Conservation (phyloP, 2,888 invertebrate species). For the Ornithoptera priamus region DNA sequence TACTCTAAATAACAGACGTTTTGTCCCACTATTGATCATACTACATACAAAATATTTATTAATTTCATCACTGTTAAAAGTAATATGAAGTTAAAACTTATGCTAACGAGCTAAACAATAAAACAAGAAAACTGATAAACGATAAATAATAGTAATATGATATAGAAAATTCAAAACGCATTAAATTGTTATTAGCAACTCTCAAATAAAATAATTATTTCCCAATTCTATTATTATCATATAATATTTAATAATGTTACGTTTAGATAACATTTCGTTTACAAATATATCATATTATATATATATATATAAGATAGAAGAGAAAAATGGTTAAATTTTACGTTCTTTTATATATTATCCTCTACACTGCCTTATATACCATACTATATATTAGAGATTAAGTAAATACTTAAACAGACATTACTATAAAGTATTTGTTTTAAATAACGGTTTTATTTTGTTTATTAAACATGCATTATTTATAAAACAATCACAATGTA, state of each 20-base stretch:
- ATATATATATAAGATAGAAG: no score
- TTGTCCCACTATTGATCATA: slow-evolving; percentile 4
- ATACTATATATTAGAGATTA: no score
- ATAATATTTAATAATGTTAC: neutral
- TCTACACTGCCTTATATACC: no score
- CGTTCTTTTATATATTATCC: no score
- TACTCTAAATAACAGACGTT: slow-evolving; percentile 2
- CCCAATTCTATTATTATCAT: neutral
- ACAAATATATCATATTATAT: no score
- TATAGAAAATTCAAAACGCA: neutral
- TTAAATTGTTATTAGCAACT: slow-evolving; percentile 3
- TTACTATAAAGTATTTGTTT: no score
- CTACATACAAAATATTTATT: neutral
- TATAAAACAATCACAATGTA: no score
- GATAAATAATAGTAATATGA: neutral
- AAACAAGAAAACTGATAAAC: neutral
- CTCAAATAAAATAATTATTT: neutral
- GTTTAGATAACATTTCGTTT: neutral
- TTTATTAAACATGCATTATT: no score
- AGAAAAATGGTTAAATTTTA: no score
- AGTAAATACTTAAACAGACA: no score
- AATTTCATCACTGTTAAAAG: neutral
- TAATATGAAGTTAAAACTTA: neutral
- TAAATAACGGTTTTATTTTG: no score
- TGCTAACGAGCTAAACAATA: slow-evolving; percentile 1